Conservation (phyloP, 2,797 vertebrate species). For the Gambelia wislizenii region DNA sequence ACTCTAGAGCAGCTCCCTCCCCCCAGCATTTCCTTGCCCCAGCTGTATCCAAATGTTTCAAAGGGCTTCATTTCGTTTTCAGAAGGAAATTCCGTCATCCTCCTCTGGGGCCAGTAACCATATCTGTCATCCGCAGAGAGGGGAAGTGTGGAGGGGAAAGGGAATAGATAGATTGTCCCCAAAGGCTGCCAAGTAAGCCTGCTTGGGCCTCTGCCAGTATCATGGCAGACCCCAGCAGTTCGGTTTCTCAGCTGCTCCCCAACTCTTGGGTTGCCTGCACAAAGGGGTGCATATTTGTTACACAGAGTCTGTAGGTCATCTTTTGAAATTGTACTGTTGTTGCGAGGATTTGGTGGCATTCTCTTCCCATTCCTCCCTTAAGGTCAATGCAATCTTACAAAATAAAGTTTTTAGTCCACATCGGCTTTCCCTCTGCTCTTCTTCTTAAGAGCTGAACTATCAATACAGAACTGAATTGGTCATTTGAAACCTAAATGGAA, state of each 20-base stretch:
- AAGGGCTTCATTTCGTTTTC: conserved; percentile 8
- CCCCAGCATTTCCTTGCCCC: neutral
- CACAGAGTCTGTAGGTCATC: neutral
- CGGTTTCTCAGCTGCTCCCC: neutral
- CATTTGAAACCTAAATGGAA: neutral
- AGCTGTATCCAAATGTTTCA: conserved; percentile 5
- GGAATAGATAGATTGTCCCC: conserved; percentile 35
- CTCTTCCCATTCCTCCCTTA: neutral
- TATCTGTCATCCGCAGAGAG: conserved; percentile 37
- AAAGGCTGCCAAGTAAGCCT: conserved; percentile 3
- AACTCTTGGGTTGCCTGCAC: neutral
- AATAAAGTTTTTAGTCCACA: neutral
- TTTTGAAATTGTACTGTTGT: neutral
- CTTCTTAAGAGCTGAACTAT: neutral
- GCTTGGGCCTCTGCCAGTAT: neutral
- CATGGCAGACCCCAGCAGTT: neutral
- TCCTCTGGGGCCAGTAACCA: neutral
- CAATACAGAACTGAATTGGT: neutral
- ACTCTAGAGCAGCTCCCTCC: too few relatives aligned
- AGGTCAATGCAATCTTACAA: neutral
- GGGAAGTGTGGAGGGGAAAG: conserved; percentile 6
- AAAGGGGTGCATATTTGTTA: neutral
- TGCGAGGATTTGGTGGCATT: neutral
- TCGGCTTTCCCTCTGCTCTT: fast-evolving
- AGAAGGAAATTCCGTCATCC: conserved; percentile 40